phyloP scores from a whole-genome alignment of 2,797 vertebrate species.

The Emys orbicularis region DNA sequence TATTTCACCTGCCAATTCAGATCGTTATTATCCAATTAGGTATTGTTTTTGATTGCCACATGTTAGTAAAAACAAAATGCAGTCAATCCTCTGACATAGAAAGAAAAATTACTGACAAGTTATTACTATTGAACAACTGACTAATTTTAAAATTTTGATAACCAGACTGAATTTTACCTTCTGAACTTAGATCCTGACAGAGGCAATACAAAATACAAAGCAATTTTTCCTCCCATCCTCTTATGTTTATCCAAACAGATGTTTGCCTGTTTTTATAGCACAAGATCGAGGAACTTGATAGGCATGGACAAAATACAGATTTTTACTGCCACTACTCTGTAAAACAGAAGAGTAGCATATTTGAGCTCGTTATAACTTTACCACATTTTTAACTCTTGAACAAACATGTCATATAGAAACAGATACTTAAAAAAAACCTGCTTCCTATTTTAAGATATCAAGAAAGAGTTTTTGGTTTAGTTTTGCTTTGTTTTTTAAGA shows the following conservation, averaged over 20 bases:
- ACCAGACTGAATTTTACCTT: background rate
- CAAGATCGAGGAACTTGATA: background rate
- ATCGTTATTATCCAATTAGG: background rate
- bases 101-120: slow-evolving; percentile 49
- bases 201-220: slow-evolving; percentile 1
- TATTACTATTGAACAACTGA: slow-evolving; percentile 37
- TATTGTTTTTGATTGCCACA: background rate
- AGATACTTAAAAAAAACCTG: slow-evolving; percentile 7
- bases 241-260: slow-evolving; percentile 19
- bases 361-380: slow-evolving; percentile 12
- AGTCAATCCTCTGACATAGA: background rate
- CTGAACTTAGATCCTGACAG: background rate
- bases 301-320: slow-evolving; percentile 23
- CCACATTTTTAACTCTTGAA: slow-evolving; percentile 30
- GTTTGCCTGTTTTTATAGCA: slow-evolving; percentile 34
- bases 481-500: background rate
- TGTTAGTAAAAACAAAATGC: background rate
- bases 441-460: background rate
- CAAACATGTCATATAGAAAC: slow-evolving; percentile 5
- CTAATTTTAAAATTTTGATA: background rate
- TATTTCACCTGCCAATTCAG: slow-evolving; percentile 1
- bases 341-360: slow-evolving; percentile 42
- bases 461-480: background rate
- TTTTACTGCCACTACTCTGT: background rate
- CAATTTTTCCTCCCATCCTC: slow-evolving; percentile 21